Evolutionary conservation across 2,113 vertebrate genomes (phyloP), one percentile per base, ranked within the genome.

Genomic region (Willisornis vidua): DNA sequence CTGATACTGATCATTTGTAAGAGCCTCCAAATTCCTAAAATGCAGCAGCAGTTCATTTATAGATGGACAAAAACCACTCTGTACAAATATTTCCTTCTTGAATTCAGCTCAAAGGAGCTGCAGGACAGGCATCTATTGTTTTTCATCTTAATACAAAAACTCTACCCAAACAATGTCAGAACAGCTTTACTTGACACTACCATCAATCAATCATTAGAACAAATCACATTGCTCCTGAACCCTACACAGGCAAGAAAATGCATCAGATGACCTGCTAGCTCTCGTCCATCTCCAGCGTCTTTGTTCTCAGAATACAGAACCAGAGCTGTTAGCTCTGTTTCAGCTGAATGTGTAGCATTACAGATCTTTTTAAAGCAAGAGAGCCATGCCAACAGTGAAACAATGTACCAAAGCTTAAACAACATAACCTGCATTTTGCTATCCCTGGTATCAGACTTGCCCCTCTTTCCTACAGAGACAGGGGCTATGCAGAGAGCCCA

Each of bases 221-320:
- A 94, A 91, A 83, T 51, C 18, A 58, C 37, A 67, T 58, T 87
- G 54, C 54, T 48, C 70, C 62, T 80, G 59, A 94, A 59, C 43
- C 58, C 91, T 48, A 39, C 31, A 62, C 16, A 59, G 29, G 51
- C 63, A 95, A 75, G 29, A 54, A 78, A 94, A 82, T 3, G 7
- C 74, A 92, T 71, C 85, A 92, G 82, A 86, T 92, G 72, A 90
- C 61, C 85, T 52, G 48, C 52, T 57, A 80, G 88, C 28, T 87
- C 65, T 66, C 4, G 0, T 33, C 82, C 61, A 31, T 59, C 66
- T 77, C 77, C 39, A 61, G 29, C 12, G 1, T 16, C 86, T 96
- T 91, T 89, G 79, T 89, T 87, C 81, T 87, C 79, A 35, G 72
- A 85, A 54, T 5, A 93, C 43, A 93, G 77, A 62, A 45, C 66